Conservation (phyloP, 2,888 invertebrate species). For the Anorthoa munda region DNA sequence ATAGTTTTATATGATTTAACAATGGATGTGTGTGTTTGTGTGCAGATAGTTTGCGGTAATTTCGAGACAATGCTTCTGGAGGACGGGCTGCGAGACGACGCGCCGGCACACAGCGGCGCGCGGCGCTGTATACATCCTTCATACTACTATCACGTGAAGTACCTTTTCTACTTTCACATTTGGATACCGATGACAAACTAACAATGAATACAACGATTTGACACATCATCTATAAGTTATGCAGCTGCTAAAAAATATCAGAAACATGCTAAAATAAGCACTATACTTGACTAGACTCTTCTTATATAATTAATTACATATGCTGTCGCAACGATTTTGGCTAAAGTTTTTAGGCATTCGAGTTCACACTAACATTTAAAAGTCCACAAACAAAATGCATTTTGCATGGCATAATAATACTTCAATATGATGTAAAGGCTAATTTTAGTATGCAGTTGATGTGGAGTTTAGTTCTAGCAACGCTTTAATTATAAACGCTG, state of each 20-base stretch:
- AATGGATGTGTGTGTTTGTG: conserved; percentile 20
- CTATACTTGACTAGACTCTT: conserved; percentile 67
- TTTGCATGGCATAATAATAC: conserved; percentile 24
- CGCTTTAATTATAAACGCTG: conserved; percentile 22
- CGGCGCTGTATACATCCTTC: conserved; percentile 84
- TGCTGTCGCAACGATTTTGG: conserved; percentile 60
- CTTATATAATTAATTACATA: conserved; percentile 69
- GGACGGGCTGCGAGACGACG: conserved; percentile 77
- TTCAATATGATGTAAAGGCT: conserved; percentile 29
- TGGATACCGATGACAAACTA: conserved; percentile 62
- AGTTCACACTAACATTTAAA: conserved; percentile 18
- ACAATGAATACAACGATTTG: conserved; percentile 50
- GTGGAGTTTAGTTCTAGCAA: conserved; percentile 10
- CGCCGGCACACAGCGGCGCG: conserved; percentile 77
- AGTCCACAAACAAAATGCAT: conserved; percentile 9
- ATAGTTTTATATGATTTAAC: not conserved
- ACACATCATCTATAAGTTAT: conserved; percentile 33
- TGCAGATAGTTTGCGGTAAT: conserved; percentile 84
- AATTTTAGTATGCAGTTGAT: conserved; percentile 29
- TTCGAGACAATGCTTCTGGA: conserved; percentile 77
- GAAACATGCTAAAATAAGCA: conserved; percentile 72
- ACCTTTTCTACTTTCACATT: conserved; percentile 65
- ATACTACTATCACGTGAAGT: conserved; percentile 87
- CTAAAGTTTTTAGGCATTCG: conserved; percentile 26
- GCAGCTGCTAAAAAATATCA: conserved; percentile 67